Evolutionary conservation across 2,113 vertebrate genomes (phyloP).

Genomic region (Rhinolophus ferrumequinum): DNA sequence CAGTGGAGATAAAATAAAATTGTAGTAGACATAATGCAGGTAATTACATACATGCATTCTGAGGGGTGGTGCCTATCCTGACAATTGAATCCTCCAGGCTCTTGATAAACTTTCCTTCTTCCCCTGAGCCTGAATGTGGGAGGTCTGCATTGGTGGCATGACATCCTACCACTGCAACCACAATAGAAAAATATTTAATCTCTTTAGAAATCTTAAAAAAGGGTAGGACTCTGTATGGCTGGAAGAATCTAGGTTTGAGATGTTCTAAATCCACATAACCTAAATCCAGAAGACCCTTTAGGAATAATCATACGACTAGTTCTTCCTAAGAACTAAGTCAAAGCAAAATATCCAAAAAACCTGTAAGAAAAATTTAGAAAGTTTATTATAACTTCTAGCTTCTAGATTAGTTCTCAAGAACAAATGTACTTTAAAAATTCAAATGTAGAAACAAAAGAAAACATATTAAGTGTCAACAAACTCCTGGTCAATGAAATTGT

Average conservation of each 20-base stretch:
- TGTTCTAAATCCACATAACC: background rate
- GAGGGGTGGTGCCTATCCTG: too few species aligned
- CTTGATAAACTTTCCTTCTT: background rate
- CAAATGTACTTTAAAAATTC: background rate
- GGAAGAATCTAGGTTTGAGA: background rate
- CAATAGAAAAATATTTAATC: background rate
- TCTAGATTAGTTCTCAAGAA: background rate
- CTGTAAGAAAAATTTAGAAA: background rate
- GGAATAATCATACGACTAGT: background rate
- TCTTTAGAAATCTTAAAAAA: background rate
- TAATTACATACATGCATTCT: background rate
- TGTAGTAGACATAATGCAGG: background rate
- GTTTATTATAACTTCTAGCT: background rate
- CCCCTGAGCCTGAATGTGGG: background rate
- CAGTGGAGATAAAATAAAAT: background rate
- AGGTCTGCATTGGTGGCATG: too few species aligned
- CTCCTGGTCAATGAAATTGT: background rate
- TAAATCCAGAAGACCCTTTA: background rate
- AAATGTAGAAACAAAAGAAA: background rate
- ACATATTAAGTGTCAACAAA: background rate
- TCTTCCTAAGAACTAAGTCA: too few species aligned
- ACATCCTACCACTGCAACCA: background rate
- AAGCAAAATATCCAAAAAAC: background rate
- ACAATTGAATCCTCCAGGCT: background rate
- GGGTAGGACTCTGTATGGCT: background rate